A percentile compares a stretch with the other conserved stretches of the same genome.
phyloP scores from a whole-genome alignment of 2,888 invertebrate genomes.

The Oxytorus armatus region DNA sequence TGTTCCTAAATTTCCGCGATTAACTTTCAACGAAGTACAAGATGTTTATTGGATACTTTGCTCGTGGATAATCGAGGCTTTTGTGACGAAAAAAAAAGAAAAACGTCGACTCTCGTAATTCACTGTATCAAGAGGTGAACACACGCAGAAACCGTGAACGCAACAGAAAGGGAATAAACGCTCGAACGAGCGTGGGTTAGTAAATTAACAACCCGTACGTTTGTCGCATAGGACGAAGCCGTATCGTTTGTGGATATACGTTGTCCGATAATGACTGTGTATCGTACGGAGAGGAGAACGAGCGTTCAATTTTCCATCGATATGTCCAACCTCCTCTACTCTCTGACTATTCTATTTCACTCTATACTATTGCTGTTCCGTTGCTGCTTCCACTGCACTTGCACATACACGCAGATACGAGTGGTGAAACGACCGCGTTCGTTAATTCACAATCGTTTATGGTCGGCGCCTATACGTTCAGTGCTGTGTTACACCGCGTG shows the following conservation, averaged over 20 bases:
- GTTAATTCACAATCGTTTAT: constrained; percentile 59
- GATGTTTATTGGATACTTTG: too few relatives aligned
- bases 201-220: constrained; percentile 47
- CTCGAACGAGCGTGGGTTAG: constrained; percentile 25
- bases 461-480: constrained; percentile 39
- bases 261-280: constrained; percentile 54
- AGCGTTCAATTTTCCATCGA: constrained; percentile 33
- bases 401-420: too few relatives aligned
- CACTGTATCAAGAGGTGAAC: background rate
- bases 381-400: constrained; percentile 17
- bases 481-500: background rate
- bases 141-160: background rate
- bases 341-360: background rate
- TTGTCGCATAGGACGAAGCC: constrained; percentile 39
- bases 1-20: too few relatives aligned
- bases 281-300: constrained; percentile 8
- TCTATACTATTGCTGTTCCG: constrained; percentile 1
- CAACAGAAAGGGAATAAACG: constrained; percentile 23
- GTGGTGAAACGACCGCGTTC: constrained; percentile 34
- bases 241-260: constrained; percentile 37
- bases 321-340: background rate
- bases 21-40: too few relatives aligned
- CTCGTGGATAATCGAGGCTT: too few relatives aligned
- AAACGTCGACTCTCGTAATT: background rate
- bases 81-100: too few relatives aligned